Conservation (phyloP, 2,113 vertebrate genomes). For the Oncorhynchus mykiss region DNA sequence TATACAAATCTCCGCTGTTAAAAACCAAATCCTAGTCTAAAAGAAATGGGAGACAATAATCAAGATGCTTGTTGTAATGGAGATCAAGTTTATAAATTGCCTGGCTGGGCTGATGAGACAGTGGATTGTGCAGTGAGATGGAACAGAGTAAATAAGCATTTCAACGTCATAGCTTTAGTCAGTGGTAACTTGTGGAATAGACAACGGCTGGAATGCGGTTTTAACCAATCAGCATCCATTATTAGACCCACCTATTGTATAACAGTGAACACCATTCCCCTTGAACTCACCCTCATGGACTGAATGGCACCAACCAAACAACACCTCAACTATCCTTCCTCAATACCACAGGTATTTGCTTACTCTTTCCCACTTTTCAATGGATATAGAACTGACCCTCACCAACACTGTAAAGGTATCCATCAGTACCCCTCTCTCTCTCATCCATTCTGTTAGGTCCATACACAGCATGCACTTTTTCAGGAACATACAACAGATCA, state of each 20-base stretch:
- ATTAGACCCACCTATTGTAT: neutral
- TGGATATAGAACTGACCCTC: slow-evolving; percentile 58
- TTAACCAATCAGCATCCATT: too few relatives aligned
- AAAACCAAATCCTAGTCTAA: too few relatives aligned
- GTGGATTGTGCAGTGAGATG: too few relatives aligned
- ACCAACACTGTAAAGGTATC: slow-evolving; percentile 70
- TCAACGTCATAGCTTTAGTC: too few relatives aligned
- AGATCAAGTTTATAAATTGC: too few relatives aligned
- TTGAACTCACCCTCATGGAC: neutral
- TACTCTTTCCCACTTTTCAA: slow-evolving; percentile 40
- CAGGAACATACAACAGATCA: slow-evolving; percentile 63
- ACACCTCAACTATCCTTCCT: slow-evolving; percentile 17
- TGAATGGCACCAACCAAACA: slow-evolving; percentile 33
- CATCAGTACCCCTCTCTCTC: slow-evolving; percentile 41
- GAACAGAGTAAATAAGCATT: too few relatives aligned
- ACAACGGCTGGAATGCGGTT: too few relatives aligned
- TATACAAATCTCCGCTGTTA: too few relatives aligned
- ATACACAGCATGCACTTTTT: slow-evolving; percentile 71
- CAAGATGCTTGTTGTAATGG: too few relatives aligned
- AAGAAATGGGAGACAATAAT: too few relatives aligned
- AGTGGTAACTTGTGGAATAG: too few relatives aligned
- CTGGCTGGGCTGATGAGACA: too few relatives aligned
- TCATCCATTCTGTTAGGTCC: slow-evolving; percentile 60
- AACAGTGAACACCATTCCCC: neutral
- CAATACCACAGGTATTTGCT: slow-evolving; percentile 31